Evolutionary conservation across 2,113 vertebrate species (phyloP), one percentile per base, ranked within the genome.

Genomic region (Malurus alboscapulatus): DNA sequence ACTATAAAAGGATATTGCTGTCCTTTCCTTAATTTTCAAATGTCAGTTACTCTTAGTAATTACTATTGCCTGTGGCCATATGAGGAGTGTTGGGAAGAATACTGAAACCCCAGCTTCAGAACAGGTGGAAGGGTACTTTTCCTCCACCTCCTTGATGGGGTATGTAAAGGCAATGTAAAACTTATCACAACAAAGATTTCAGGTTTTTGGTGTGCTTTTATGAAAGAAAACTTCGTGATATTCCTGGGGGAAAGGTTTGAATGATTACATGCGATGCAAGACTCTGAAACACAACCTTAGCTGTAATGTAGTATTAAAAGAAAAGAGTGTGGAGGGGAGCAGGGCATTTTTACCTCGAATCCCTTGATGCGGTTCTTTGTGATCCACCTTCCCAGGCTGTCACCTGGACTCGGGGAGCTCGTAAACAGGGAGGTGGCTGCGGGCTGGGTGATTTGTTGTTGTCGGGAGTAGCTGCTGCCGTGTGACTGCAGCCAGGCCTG

Each of bases 101-200:
- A 16, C 26, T 63, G 62, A 86, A 76, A 42, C 65, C 11, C 30
- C 40, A 63, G 53, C 19, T 34, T 53, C n/a, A 59, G 40, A 47
- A 12, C 14, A 59, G 66, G 17, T 58, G 21, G 24, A 45, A 61
- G 44, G 17, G 22, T 68, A 3, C 14, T 38, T 6, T 13, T 27
- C 3, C 42, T 36, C 14, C 26, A 18, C 0, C 7, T 3, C 4
- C 1, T 1, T 9, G 12, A 10, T 20, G 47, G 15, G 27, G 3
- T 27, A 1, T 22, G 38, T 27, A 61, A 61, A 75, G n/a, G 17
- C 26, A 12, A 1, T 7, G 1, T 65, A 18, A 77, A 61, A 3
- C 10, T 72, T 40, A 47, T 32, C 5, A 9, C 29, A 73, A 14
- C 11, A 10, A 67, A 47, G 51, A 27, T 14, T 45, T 62, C 27